These are phyloP conservation scores for Watsonalla binaria DNA, from an alignment of 2,888 invertebrate species.

Conservation along the genomic window DNA sequence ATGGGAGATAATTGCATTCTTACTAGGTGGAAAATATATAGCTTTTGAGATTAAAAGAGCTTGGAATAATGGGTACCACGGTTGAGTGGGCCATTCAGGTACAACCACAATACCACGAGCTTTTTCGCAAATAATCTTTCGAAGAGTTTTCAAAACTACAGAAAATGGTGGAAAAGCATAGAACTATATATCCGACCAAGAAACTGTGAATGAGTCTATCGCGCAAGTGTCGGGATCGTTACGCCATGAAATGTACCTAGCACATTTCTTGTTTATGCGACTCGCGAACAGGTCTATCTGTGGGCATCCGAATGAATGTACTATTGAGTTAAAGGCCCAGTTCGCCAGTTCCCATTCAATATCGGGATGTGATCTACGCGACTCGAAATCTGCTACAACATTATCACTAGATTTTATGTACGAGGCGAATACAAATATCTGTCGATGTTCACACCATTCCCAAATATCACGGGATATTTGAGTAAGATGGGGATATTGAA, in stretches of 20 bases:
- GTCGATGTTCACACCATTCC: constrained; percentile 12
- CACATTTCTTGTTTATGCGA: constrained; percentile 19
- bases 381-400: constrained; percentile 9
- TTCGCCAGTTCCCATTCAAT: constrained; percentile 10
- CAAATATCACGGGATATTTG: constrained; percentile 7
- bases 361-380: constrained; percentile 7
- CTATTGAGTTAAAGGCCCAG: not conserved
- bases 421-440: constrained; percentile 7
- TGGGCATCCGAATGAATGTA: constrained; percentile 9
- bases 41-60: constrained; percentile 5
- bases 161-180: constrained; percentile 22
- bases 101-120: constrained; percentile 18
- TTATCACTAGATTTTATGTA: constrained; percentile 10
- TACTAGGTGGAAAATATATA: not conserved
- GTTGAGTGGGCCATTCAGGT: constrained; percentile 19
- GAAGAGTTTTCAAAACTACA: constrained; percentile 13
- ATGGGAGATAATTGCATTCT: constrained; percentile 3
- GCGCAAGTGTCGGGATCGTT: constrained; percentile 16
- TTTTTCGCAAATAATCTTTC: constrained; percentile 17
- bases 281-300: constrained; percentile 21
- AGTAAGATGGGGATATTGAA: constrained; percentile 6
- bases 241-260: constrained; percentile 17
- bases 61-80: constrained; percentile 17
- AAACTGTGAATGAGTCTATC: constrained; percentile 21
- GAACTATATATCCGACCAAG: constrained; percentile 14